These are phyloP conservation scores for Zoanthus sansibaricus DNA, from an alignment of 92 coral and sea anemone species.

Conservation along the genomic window DNA sequence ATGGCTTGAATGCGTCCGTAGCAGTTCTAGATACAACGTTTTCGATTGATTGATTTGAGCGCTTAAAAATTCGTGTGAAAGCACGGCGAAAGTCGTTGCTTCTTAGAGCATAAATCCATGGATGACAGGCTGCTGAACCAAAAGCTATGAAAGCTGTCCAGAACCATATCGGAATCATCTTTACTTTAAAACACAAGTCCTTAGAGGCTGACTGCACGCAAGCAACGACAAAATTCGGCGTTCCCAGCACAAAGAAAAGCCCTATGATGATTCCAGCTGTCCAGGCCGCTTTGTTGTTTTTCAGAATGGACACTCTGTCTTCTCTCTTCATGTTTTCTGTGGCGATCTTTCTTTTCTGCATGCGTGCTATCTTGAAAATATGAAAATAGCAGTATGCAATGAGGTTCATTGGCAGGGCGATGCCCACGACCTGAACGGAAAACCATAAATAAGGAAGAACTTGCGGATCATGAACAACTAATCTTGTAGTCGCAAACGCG, in stretches of 20 bases:
- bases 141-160: constrained; percentile 60
- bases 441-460: constrained; percentile 65
- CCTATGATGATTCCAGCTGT: constrained; percentile 60
- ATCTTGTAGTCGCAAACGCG: constrained; percentile 54
- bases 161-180: constrained; percentile 53
- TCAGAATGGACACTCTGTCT: constrained; percentile 14
- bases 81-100: constrained; percentile 54
- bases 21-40: neutral
- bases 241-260: constrained; percentile 47
- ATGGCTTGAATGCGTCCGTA: neutral
- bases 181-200: constrained; percentile 25
- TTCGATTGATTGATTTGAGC: neutral
- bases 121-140: constrained; percentile 52
- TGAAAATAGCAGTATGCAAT: constrained; percentile 63
- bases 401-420: constrained; percentile 48
- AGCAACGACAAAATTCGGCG: constrained; percentile 52
- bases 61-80: constrained; percentile 36
- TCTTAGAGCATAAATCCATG: constrained; percentile 63
- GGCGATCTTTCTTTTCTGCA: constrained; percentile 51
- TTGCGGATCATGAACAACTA: constrained; percentile 39
- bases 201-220: constrained; percentile 47
- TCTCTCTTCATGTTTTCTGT: constrained; percentile 20
- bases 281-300: constrained; percentile 55
- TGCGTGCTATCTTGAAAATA: constrained; percentile 56
- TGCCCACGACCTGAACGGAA: constrained; percentile 49